Conservation (phyloP, 2,113 vertebrate genomes). For the Urocitellus parryii region DNA sequence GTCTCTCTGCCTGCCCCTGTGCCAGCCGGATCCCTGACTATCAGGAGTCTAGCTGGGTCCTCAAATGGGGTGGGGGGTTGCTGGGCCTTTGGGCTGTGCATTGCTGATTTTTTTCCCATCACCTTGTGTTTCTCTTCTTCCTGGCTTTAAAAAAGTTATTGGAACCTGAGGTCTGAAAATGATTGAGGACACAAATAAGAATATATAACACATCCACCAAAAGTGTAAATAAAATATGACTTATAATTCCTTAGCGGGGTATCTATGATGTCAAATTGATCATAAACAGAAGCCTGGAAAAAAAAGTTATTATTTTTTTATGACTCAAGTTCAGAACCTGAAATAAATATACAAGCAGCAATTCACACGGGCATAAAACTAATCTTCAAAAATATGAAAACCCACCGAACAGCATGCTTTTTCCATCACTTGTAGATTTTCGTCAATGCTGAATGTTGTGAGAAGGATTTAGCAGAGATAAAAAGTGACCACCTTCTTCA, state of each 20-base stretch:
- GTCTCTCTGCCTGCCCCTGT: neutral
- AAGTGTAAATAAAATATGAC: neutral
- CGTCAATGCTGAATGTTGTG: neutral
- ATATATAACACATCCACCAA: neutral
- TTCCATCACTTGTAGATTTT: neutral
- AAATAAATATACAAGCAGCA: conserved; percentile 20
- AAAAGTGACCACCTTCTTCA: neutral
- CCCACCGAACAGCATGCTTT: neutral
- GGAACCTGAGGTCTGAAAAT: neutral
- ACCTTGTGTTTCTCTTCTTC: neutral
- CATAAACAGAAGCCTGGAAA: conserved; percentile 78
- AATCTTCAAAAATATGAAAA: neutral
- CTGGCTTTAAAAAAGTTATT: neutral
- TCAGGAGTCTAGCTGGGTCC: neutral
- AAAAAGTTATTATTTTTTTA: neutral
- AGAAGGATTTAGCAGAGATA: neutral
- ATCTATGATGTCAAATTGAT: conserved; percentile 76
- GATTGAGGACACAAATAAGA: neutral
- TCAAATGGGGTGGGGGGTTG: too few species aligned
- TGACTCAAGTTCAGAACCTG: conserved; percentile 16
- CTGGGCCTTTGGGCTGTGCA: neutral
- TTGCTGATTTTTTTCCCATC: neutral
- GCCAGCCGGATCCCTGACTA: accelerated
- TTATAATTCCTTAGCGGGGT: conserved; percentile 53
- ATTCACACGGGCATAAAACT: neutral